Base-by-base conservation (phyloP, 2,888 invertebrate genomes). In the Girardia tigrina region DNA sequence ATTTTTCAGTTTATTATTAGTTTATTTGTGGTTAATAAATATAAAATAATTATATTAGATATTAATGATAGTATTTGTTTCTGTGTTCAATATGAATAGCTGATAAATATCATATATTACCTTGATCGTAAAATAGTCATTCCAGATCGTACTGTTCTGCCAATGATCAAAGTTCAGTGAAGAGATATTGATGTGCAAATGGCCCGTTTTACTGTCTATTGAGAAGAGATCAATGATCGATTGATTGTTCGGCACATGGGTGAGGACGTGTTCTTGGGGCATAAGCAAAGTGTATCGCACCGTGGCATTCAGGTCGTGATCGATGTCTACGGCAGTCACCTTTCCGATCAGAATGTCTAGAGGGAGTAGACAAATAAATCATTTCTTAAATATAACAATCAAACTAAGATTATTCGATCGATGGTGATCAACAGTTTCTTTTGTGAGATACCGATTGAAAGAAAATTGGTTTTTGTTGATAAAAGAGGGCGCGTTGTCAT, bases 291-390 rank as follows among this genome's bases (percentile, higher is more conserved):
- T 56, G n/a, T 56, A 56, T 4, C 56, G 56, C 20, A 56, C 56
- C 23, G 56, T 56, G n/a, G 56, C 56, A n/a, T 56, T 56, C 56
- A 56, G n/a, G n/a, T 56, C 56, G 56, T 56, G 23, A 56, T 56
- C 56, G n/a, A 56, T 56, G n/a, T 56, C 56, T 56, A 56, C 56
- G n/a, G 56, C 56, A 20, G 56, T 56, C 56, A 56, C 56, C 23
- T 23, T 56, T 6, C 56, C 56, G 23, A 56, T 56, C 8, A 56
- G 23, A 20, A 56, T 56, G n/a, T 56, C 56, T 56, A 56, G 23
- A 4, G 16, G 16, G 36, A 36, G 16, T 36, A 36, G 2, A 56
- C n/a, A n/a, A n/a, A n/a, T n/a, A n/a, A n/a, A n/a, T n/a, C n/a
- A n/a, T n/a, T n/a, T n/a, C n/a, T n/a, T n/a, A n/a, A n/a, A n/a